phyloP scores from a whole-genome alignment of 2,888 invertebrate genomes.

The Euspilapteryx auroguttella region DNA sequence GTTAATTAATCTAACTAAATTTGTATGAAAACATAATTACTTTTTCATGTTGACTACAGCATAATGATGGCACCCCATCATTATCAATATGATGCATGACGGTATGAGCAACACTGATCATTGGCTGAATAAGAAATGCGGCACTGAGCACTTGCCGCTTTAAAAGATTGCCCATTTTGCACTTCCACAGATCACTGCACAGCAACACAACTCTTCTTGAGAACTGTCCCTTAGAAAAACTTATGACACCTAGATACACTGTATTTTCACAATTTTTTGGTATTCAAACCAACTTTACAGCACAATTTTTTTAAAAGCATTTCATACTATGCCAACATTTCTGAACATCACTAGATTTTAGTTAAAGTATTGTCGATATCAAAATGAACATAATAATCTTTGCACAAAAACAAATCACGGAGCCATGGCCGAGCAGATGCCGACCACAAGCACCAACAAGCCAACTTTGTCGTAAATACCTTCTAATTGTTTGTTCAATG shows the following conservation, averaged over 20 bases:
- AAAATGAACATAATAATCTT: slow-evolving; percentile 35
- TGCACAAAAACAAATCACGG: slow-evolving; percentile 24
- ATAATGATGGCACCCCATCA: slow-evolving; percentile 14
- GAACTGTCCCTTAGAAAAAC: slow-evolving; percentile 12
- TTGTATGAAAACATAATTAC: slow-evolving; percentile 53
- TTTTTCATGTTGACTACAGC: slow-evolving; percentile 24
- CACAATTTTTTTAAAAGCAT: slow-evolving; percentile 26
- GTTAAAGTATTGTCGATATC: slow-evolving; percentile 60
- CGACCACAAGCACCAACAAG: slow-evolving; percentile 49
- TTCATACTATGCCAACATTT: slow-evolving; percentile 20
- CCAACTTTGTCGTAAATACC: slow-evolving; percentile 66
- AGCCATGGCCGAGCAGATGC: slow-evolving; percentile 19
- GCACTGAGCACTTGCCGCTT: too few relatives aligned
- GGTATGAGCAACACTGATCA: too few relatives aligned
- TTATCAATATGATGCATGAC: too few relatives aligned
- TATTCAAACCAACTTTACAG: slow-evolving; percentile 40
- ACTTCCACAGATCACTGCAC: slow-evolving; percentile 41
- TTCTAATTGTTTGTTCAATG: slow-evolving; percentile 75
- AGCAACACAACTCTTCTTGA: slow-evolving; percentile 27
- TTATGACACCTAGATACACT: slow-evolving; percentile 49
- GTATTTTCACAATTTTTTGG: slow-evolving; percentile 33
- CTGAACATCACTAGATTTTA: slow-evolving; percentile 40
- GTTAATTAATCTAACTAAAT: slow-evolving; percentile 17
- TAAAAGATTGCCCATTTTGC: slow-evolving; percentile 8
- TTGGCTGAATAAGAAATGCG: too few relatives aligned